Percentiles rank a stretch among this genome's conserved stretches.
Conservation (phyloP, 2,888 invertebrate genomes). For the Hydropsyche betteni region DNA sequence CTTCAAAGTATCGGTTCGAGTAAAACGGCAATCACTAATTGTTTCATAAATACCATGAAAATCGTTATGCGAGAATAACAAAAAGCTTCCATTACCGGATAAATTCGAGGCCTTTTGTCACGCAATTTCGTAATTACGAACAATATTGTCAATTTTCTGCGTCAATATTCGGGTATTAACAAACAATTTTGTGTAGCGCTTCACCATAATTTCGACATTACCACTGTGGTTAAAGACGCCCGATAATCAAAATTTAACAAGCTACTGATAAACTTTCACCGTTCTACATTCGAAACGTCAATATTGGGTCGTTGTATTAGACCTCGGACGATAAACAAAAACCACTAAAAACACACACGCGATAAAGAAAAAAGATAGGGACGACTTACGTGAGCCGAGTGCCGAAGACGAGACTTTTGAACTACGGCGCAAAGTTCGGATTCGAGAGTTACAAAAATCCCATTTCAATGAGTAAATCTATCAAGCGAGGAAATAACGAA, state of each 20-base stretch:
- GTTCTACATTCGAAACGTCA: too few species aligned
- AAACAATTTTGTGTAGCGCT: background rate
- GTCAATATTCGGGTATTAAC: slow-evolving; percentile 9
- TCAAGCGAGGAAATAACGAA: slow-evolving; percentile 28
- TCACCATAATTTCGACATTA: too few species aligned
- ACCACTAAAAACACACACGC: too few species aligned
- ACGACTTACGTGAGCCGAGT: too few species aligned
- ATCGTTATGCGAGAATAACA: background rate
- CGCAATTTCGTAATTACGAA: slow-evolving; percentile 19
- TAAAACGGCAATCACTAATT: background rate
- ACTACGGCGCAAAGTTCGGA: slow-evolving; percentile 21
- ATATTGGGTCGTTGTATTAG: too few species aligned
- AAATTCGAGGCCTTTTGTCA: slow-evolving; percentile 10
- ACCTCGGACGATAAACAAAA: too few species aligned
- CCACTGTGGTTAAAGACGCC: too few species aligned
- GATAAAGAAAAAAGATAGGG: too few species aligned
- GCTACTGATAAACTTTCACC: too few species aligned
- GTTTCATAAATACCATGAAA: background rate
- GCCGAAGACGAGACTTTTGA: slow-evolving; percentile 15
- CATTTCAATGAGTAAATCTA: slow-evolving; percentile 33
- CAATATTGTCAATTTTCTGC: slow-evolving; percentile 12
- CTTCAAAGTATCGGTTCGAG: too few species aligned
- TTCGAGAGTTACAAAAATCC: slow-evolving; percentile 4
- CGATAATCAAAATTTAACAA: too few species aligned
- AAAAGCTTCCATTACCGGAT: slow-evolving; percentile 5